These are phyloP conservation scores for Pseudoatta argentina DNA, from an alignment of 1,140 invertebrate genomes.

Conservation along the genomic window DNA sequence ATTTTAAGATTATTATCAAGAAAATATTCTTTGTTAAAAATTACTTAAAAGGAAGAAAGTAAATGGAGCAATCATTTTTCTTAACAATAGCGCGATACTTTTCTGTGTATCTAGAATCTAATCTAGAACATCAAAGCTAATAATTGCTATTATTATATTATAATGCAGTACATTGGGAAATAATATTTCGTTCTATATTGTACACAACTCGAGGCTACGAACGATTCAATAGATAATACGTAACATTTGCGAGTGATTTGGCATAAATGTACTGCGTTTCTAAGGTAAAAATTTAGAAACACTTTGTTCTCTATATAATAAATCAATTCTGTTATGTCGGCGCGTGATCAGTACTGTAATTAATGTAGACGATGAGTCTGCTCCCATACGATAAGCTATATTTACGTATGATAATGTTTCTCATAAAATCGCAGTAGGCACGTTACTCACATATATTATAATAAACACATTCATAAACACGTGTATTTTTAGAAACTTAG, in stretches of 20 bases:
- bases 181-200: neutral
- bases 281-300: slow-evolving; percentile 14
- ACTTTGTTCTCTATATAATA: neutral
- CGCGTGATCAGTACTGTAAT: neutral
- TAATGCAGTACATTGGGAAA: neutral
- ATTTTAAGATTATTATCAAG: too few species aligned
- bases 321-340: slow-evolving; percentile 20
- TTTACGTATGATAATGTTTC: neutral
- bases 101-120: neutral
- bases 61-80: too few species aligned
- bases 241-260: neutral
- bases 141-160: neutral
- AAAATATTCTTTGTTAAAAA: too few species aligned
- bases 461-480: neutral
- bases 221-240: slow-evolving; percentile 7
- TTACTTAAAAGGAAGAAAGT: too few species aligned
- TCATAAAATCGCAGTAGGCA: neutral
- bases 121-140: neutral
- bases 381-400: neutral
- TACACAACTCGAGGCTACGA: neutral
- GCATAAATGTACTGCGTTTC: neutral
- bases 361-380: neutral
- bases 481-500: neutral
- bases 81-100: too few species aligned
- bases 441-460: slow-evolving; percentile 6